These are phyloP conservation scores for Agrilus cyanescens DNA, from an alignment of 2,888 invertebrate genomes.

Conservation along the genomic window DNA sequence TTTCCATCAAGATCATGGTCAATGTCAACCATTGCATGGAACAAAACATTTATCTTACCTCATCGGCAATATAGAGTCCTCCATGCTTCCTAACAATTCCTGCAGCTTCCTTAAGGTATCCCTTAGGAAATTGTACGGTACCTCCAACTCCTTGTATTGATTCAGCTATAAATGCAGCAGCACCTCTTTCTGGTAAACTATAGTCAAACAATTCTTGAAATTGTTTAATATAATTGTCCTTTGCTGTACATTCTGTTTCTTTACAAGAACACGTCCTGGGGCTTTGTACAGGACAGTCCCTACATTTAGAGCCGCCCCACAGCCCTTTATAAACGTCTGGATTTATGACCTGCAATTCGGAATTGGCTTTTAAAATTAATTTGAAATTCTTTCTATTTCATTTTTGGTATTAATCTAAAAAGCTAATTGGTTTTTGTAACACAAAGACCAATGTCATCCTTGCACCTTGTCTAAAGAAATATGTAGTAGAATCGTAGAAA, in stretches of 20 bases:
- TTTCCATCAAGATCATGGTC: too few relatives aligned
- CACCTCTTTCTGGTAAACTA: slow-evolving; percentile 62
- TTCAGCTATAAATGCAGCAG: slow-evolving; percentile 89
- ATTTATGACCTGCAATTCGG: slow-evolving; percentile 57
- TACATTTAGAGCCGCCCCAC: slow-evolving; percentile 80
- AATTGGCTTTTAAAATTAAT: not conserved
- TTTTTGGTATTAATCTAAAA: not conserved
- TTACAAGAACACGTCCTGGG: slow-evolving; percentile 54
- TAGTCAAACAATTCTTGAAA: slow-evolving; percentile 66
- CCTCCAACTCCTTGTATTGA: slow-evolving; percentile 96
- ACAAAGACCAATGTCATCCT: too few relatives aligned
- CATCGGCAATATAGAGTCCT: slow-evolving; percentile 85
- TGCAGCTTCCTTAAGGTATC: slow-evolving; percentile 71
- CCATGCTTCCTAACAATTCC: slow-evolving; percentile 68
- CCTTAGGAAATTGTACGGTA: slow-evolving; percentile 81
- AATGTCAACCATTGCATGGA: not conserved
- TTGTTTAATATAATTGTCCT: slow-evolving; percentile 71
- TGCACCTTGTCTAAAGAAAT: too few relatives aligned
- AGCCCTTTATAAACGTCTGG: slow-evolving; percentile 85
- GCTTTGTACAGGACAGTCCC: slow-evolving; percentile 76
- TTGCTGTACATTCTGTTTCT: slow-evolving; percentile 53
- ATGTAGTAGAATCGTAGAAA: too few relatives aligned
- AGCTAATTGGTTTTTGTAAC: not conserved
- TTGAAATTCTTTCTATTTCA: not conserved
- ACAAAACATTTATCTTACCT: slow-evolving; percentile 42